phyloP scores from a whole-genome alignment of 2,113 vertebrate species.

The Cyanoderma ruficeps region DNA sequence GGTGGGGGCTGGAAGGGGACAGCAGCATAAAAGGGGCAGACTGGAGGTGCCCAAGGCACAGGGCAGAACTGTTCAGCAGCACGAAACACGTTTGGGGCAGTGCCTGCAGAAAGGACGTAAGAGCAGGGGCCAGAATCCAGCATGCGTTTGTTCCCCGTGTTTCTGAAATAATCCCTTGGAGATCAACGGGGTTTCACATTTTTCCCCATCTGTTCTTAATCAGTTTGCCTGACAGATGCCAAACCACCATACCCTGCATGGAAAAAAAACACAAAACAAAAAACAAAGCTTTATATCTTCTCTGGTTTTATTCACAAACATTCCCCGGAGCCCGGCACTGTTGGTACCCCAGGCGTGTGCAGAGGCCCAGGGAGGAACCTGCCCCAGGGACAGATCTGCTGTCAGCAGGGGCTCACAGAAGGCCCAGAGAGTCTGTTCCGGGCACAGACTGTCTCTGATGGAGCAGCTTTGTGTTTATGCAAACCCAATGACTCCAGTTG shows the following conservation, averaged over 20 bases:
- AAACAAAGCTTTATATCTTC: not conserved
- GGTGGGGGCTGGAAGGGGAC: not conserved
- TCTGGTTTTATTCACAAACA: not conserved
- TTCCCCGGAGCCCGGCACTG: not conserved
- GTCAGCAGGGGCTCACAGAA: not conserved
- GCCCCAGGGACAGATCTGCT: not conserved
- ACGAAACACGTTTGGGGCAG: not conserved
- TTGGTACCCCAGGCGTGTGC: not conserved
- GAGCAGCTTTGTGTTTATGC: not conserved
- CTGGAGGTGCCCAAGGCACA: not conserved
- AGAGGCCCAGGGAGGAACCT: not conserved
- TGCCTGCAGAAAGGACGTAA: not conserved
- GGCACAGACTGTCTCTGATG: not conserved
- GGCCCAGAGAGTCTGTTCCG: not conserved
- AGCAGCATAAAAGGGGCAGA: not conserved
- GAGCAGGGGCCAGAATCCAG: slow-evolving; percentile 3
- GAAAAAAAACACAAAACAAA: slow-evolving; percentile 53
- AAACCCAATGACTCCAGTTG: not conserved
- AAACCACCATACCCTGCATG: slow-evolving; percentile 49
- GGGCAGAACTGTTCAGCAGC: not conserved
- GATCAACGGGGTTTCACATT: slow-evolving; percentile 59
- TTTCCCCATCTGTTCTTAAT: slow-evolving; percentile 65
- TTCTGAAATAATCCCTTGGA: slow-evolving; percentile 41
- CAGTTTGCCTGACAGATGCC: slow-evolving; percentile 44
- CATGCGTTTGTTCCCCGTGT: not conserved